These are phyloP conservation scores for Acyrthosiphon pisum DNA, from an alignment of 1,140 invertebrate genomes.

Conservation along the genomic window DNA sequence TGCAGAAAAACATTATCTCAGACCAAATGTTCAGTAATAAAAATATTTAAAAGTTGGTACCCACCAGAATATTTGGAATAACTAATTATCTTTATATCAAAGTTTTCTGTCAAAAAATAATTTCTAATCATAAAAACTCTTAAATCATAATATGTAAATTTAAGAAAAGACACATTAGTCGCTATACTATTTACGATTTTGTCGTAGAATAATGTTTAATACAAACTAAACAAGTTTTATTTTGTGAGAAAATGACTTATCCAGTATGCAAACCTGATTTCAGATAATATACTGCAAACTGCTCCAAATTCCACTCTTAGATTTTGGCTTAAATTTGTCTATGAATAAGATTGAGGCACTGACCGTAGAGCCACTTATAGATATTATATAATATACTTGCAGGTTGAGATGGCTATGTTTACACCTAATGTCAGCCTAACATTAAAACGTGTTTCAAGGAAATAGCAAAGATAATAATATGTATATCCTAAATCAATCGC, in stretches of 20 bases:
- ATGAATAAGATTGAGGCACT: background rate
- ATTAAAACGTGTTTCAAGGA: slow-evolving; percentile 8
- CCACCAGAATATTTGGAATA: background rate
- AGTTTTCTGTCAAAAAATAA: background rate
- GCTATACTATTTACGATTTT: background rate
- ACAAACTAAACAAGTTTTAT: background rate
- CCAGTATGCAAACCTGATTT: background rate
- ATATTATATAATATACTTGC: background rate
- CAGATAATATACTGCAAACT: background rate
- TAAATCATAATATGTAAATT: background rate
- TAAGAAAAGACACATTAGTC: background rate
- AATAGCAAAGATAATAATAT: slow-evolving; percentile 9
- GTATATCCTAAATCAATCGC: slow-evolving; percentile 9
- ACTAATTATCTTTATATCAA: background rate
- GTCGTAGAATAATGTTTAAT: background rate
- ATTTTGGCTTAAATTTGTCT: background rate
- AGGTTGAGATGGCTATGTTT: background rate
- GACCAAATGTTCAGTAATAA: background rate
- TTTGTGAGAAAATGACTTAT: background rate
- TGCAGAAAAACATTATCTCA: background rate
- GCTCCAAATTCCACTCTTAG: background rate
- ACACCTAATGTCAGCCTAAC: background rate
- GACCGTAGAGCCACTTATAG: background rate
- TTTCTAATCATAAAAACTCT: background rate
- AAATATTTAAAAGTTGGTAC: background rate